Percentiles rank a stretch among this genome's conserved stretches.
Conservation (phyloP, 37 sponge, comb jelly and placozoan species). For the Ianthella basta region DNA sequence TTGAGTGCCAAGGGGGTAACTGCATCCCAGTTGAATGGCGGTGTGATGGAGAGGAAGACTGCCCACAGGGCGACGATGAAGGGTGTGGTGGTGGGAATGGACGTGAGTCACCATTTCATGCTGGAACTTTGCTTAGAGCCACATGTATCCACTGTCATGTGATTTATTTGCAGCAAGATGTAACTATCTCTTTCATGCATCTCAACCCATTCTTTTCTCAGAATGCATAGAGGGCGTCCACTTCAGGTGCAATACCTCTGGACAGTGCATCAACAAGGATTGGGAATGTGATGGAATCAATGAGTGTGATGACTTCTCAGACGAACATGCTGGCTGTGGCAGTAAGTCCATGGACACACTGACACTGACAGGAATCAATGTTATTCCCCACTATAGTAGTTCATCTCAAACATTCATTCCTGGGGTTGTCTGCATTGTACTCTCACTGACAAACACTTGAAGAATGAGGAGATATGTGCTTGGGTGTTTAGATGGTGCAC, state of each 20-base stretch:
- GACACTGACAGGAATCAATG: no score
- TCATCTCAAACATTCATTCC: no score
- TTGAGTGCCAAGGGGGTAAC: neutral
- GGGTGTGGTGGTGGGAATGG: neutral
- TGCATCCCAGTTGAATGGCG: constrained; percentile 12
- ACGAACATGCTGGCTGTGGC: neutral
- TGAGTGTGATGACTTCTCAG: constrained; percentile 11
- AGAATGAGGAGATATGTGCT: no score
- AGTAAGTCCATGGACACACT: neutral
- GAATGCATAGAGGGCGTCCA: neutral
- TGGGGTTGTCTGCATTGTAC: no score
- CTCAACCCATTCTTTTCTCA: no score
- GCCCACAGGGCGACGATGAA: neutral
- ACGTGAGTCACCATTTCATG: no score
- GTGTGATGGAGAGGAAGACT: constrained; percentile 5
- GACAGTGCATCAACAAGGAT: neutral
- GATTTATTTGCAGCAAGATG: neutral
- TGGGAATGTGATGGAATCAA: constrained; percentile 13
- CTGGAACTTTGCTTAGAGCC: no score
- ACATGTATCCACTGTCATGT: neutral
- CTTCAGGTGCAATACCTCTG: neutral
- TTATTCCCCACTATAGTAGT: no score
- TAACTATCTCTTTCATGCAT: neutral
- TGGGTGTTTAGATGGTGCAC: no score
- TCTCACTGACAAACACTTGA: no score